Evolutionary conservation across 2,797 vertebrate genomes (phyloP).

Genomic region (Staurois parvus): DNA sequence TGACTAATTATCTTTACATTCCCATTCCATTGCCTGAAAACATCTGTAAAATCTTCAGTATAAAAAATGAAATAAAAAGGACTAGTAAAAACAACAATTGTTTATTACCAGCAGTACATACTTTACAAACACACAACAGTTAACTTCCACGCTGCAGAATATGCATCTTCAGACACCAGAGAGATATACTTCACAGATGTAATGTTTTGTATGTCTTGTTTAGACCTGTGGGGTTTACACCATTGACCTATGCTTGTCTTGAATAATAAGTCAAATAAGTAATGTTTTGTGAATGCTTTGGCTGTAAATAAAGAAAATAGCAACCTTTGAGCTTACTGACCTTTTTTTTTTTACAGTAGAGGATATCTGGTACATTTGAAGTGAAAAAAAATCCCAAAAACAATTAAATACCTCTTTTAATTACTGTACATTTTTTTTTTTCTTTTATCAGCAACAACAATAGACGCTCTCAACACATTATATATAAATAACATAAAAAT

Average conservation of each 20-base stretch:
- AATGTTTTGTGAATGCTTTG: constrained; percentile 16
- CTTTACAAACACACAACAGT: neutral
- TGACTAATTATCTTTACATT: too few relatives aligned
- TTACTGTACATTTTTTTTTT: neutral
- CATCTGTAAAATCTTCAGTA: neutral
- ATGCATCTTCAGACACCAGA: neutral
- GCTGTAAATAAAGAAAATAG: constrained; percentile 1
- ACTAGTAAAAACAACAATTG: neutral
- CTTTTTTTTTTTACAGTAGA: constrained; percentile 12
- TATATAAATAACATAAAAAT: too few relatives aligned
- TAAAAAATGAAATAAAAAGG: neutral
- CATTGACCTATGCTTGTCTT: constrained; percentile 9
- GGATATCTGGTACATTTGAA: too few relatives aligned
- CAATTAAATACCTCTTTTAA: constrained; percentile 2
- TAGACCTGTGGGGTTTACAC: constrained; percentile 14
- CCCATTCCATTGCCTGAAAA: too few relatives aligned
- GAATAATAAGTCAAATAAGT: constrained; percentile 8
- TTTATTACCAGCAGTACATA: neutral
- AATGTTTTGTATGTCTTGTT: constrained; percentile 11
- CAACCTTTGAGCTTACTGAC: neutral
- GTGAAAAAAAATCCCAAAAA: neutral
- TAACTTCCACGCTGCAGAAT: neutral
- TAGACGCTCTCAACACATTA: too few relatives aligned
- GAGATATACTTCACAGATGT: neutral
- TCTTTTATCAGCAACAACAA: too few relatives aligned